A percentile compares a stretch with the other conserved stretches of the same genome.
phyloP scores from a whole-genome alignment of 2,113 vertebrate genomes.

The Chaetodon trifascialis region DNA sequence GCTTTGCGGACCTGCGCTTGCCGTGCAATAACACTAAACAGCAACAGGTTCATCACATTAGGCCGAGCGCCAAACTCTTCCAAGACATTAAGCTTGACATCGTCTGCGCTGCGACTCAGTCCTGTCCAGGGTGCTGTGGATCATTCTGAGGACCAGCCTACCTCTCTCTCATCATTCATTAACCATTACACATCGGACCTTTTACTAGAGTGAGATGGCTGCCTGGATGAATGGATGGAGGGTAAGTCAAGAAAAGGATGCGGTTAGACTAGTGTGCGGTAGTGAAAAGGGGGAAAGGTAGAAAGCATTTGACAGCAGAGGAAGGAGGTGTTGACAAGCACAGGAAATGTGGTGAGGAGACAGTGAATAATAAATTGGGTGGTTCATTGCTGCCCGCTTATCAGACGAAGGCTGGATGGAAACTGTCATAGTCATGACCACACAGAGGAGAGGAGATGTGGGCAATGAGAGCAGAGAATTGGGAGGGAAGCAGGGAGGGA shows the following conservation, averaged over 20 bases:
- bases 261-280: conserved; percentile 16
- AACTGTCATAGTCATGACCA: conserved; percentile 56
- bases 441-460: conserved; percentile 33
- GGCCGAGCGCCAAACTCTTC: conserved; percentile 45
- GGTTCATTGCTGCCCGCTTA: conserved; percentile 58
- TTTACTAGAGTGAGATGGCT: conserved; percentile 55
- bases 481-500: neutral
- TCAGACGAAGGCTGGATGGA: conserved; percentile 56
- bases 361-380: conserved; percentile 69
- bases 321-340: conserved; percentile 59
- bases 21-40: conserved; percentile 14
- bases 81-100: conserved; percentile 60
- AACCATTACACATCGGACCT: conserved; percentile 68
- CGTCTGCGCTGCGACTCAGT: conserved; percentile 28
- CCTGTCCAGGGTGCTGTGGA: conserved; percentile 49
- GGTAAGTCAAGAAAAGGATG: conserved; percentile 11
- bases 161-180: conserved; percentile 69
- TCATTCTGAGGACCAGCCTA: conserved; percentile 43
- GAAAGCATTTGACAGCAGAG: conserved; percentile 47
- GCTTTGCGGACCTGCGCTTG: neutral
- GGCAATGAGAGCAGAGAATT: conserved; percentile 12
- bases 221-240: conserved; percentile 41
- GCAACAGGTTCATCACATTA: conserved; percentile 72
- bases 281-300: conserved; percentile 13
- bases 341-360: conserved; percentile 41